A percentile compares a stretch with the other conserved stretches of the same genome.
Evolutionary conservation across 2,113 vertebrate species (phyloP).

Genomic region (Campylorhamphus procurvoides): DNA sequence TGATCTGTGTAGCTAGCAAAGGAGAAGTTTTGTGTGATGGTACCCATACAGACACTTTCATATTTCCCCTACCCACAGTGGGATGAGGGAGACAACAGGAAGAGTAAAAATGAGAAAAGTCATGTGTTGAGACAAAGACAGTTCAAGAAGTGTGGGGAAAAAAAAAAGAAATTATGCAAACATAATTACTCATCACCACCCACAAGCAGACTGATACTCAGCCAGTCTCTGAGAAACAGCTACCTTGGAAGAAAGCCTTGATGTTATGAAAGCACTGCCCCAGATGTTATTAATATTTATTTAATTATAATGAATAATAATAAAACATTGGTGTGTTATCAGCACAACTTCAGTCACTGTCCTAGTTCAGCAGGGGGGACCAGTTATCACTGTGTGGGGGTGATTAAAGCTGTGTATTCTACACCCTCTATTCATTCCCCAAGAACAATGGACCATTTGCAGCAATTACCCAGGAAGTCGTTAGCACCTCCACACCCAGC

Average conservation of each 20-base stretch:
- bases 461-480: too few species aligned
- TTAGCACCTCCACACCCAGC: too few species aligned
- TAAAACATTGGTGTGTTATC: not conserved
- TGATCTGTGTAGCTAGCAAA: not conserved
- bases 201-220: not conserved
- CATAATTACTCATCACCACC: not conserved
- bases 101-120: not conserved
- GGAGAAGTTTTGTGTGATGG: not conserved
- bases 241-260: not conserved
- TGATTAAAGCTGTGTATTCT: too few species aligned
- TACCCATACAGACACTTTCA: not conserved
- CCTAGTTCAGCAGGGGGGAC: too few species aligned
- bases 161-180: not conserved
- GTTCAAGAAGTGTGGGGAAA: not conserved
- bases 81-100: not conserved
- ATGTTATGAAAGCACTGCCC: not conserved
- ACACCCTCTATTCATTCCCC: too few species aligned
- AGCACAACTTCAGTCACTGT: not conserved
- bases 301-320: not conserved
- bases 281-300: not conserved
- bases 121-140: not conserved
- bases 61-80: fast-evolving
- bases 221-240: not conserved
- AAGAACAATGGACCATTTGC: too few species aligned
- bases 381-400: too few species aligned